Evolutionary conservation across 1,140 invertebrate genomes (phyloP).

Genomic region (Phymorhynchus buccinoides): DNA sequence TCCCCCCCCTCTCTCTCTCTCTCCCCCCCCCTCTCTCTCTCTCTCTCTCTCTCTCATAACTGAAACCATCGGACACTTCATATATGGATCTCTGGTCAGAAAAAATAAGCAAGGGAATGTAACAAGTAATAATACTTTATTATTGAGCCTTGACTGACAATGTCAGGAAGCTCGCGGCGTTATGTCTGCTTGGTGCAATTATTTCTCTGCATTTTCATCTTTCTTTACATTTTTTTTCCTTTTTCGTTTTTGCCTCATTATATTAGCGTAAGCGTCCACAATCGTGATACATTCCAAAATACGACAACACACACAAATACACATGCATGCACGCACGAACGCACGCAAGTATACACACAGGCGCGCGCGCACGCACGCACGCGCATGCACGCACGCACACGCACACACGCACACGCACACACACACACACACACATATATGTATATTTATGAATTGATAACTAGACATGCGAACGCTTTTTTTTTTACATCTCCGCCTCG

Average conservation of each 20-base stretch:
- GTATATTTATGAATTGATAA: too few species aligned
- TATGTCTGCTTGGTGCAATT: too few species aligned
- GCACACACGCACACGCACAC: not conserved
- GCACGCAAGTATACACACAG: not conserved
- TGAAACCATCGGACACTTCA: too few species aligned
- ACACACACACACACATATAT: not conserved
- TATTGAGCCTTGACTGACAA: too few species aligned
- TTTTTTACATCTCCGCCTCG: too few species aligned
- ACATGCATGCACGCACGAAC: not conserved
- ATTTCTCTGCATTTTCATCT: not conserved
- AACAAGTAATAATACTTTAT: too few species aligned
- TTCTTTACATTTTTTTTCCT: not conserved
- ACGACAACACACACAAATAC: not conserved
- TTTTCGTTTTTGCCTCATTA: not conserved
- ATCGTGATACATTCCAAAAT: too few species aligned
- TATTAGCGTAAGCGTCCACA: too few species aligned
- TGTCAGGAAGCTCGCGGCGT: too few species aligned
- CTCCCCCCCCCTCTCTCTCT: not conserved
- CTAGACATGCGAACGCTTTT: too few species aligned
- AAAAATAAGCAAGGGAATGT: too few species aligned
- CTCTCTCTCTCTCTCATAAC: not conserved
- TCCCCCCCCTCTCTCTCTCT: not conserved
- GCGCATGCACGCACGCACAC: not conserved
- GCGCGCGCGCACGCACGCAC: not conserved
- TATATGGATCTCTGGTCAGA: too few species aligned